Evolutionary conservation across 2,888 invertebrate species (phyloP).

Genomic region (Drosophila leonis): DNA sequence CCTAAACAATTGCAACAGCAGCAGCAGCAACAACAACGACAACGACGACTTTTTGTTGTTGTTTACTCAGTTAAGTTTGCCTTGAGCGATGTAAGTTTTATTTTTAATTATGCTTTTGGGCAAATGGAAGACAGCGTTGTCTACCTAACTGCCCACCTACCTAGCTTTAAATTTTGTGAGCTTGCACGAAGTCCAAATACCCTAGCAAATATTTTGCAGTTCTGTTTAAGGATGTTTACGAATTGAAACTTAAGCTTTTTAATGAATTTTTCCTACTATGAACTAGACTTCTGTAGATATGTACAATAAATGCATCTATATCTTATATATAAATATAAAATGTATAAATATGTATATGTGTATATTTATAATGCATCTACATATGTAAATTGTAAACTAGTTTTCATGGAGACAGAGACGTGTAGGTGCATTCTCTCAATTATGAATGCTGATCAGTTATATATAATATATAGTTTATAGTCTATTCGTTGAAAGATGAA

Average conservation of each 20-base stretch:
- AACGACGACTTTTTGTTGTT: conserved; percentile 35
- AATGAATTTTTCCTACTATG: too few species aligned
- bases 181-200: background rate
- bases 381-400: background rate
- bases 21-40: conserved; percentile 10
- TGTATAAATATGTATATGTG: too few species aligned
- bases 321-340: too few species aligned
- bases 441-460: background rate
- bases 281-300: too few species aligned
- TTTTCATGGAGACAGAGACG: background rate
- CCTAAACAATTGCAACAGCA: conserved; percentile 22
- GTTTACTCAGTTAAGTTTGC: conserved; percentile 35
- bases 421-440: background rate
- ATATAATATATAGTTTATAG: background rate
- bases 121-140: conserved; percentile 45
- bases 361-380: too few species aligned
- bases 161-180: background rate
- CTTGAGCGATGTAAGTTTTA: conserved; percentile 63
- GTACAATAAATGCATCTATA: too few species aligned
- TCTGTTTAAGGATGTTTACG: background rate
- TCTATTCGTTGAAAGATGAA: background rate
- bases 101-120: conserved; percentile 64
- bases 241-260: too few species aligned
- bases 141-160: conserved; percentile 12
- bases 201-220: background rate